Evolutionary conservation across 2,113 vertebrate species (phyloP), one percentile per base, ranked within the genome.

Genomic region (Gobio gobio): DNA sequence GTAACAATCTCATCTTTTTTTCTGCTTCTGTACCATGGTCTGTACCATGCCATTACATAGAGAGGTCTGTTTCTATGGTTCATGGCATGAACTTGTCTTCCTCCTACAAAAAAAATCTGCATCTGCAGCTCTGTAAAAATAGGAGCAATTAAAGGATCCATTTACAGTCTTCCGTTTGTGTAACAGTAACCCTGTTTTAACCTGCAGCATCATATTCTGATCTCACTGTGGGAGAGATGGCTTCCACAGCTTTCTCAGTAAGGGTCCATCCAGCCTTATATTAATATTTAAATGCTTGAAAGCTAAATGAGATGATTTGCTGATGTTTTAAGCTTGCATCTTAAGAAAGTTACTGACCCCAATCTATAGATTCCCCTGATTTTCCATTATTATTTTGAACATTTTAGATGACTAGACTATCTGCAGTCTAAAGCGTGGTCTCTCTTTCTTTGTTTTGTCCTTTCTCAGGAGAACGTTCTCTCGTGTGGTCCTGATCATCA

Each of bases 391-490:
- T 54, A 51, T 51, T 51, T 16, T 16, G 14, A 18, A 18, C 5
- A 54, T 18, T 18, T 54, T 54, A 6, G 51, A 54, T 54, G 2
- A 54, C 63, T 9, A 18, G 14, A 20, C 47, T 5, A 6, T 54
- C 24, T 22, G 26, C 29, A 36, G 26, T 36, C 10, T 77, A 33
- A 77, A 56, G 26, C 56, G 20, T 22, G 66, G 4, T 70, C 45
- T 70, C 18, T 43, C 51, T 12, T 47, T 80, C 10, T 29, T 5
- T 47, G 4, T 72, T n/a, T 54, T 54, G 51, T 14, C 72, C 20
- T 9, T 45, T 20, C 29, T 0, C 90, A 99, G 98, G 94, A 86
- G 77, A 3, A 93, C 91, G 0, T 99, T 99, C 92, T 86, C 85
- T 10, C 88, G 84, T 75, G 10, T 98, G 9, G 90, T 95, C 20